A percentile compares a stretch with the other conserved stretches of the same genome.
phyloP scores from a whole-genome alignment of 1,140 invertebrate genomes.

The Agrypnia vestita region DNA sequence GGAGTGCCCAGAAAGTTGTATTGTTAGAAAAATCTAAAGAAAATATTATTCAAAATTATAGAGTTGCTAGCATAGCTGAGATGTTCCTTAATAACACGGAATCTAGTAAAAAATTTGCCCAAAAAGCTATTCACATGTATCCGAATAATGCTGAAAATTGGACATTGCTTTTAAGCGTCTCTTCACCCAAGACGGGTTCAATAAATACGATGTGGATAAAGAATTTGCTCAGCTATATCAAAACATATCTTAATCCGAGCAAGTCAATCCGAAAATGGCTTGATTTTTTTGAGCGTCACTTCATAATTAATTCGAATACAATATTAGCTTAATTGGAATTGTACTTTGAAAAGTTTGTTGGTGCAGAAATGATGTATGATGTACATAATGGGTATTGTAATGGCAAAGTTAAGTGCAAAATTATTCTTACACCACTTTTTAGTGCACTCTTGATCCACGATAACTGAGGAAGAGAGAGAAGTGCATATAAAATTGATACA shows the following conservation, averaged over 20 bases:
- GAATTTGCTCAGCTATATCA: slow-evolving; percentile 26
- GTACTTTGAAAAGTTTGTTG: no score
- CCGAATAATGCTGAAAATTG: slow-evolving; percentile 52
- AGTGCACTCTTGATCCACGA: no score
- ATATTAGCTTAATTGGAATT: no score
- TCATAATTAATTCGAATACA: background rate
- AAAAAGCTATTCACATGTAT: slow-evolving; percentile 49
- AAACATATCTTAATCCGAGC: slow-evolving; percentile 11
- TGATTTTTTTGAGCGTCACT: slow-evolving; percentile 32
- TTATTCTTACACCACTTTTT: no score
- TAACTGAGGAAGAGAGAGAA: no score
- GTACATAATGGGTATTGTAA: no score
- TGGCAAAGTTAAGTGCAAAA: no score
- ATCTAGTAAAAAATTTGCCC: slow-evolving; percentile 48
- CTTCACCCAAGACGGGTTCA: background rate
- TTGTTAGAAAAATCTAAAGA: slow-evolving; percentile 22
- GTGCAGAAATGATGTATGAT: no score
- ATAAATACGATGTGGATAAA: background rate
- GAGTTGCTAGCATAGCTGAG: slow-evolving; percentile 48
- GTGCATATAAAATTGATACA: no score
- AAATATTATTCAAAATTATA: slow-evolving; percentile 29
- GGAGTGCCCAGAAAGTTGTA: slow-evolving; percentile 41
- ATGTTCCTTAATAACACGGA: slow-evolving; percentile 45
- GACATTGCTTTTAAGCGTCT: slow-evolving; percentile 39
- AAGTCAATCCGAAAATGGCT: slow-evolving; percentile 27